Evolutionary conservation across 2,797 vertebrate species (phyloP).

Genomic region (Bucorvus abyssinicus): DNA sequence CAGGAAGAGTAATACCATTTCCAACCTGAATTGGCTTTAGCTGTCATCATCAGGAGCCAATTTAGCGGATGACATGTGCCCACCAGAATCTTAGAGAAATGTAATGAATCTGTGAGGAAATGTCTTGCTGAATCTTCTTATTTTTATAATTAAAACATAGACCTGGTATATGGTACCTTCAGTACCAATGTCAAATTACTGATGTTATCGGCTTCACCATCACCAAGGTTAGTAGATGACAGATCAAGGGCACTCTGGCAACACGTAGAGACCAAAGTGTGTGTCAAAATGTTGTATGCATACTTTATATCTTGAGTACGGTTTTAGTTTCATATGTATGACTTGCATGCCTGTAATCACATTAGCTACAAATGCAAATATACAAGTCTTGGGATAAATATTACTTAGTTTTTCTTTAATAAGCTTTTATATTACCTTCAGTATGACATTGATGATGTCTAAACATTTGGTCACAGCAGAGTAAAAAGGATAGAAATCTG

Average conservation of each 20-base stretch:
- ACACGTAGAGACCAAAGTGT: neutral
- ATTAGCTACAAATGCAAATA: neutral
- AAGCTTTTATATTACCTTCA: neutral
- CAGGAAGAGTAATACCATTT: neutral
- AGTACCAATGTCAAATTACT: neutral
- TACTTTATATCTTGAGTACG: neutral
- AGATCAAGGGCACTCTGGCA: neutral
- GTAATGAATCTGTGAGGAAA: neutral
- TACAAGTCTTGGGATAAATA: neutral
- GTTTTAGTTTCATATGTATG: neutral
- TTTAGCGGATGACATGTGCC: neutral
- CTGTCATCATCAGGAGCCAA: neutral
- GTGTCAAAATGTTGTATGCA: neutral
- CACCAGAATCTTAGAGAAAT: neutral
- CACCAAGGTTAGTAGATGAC: neutral
- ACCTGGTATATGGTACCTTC: neutral
- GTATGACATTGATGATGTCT: neutral
- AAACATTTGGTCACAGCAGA: neutral
- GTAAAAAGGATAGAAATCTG: neutral
- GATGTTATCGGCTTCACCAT: neutral
- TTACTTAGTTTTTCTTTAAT: neutral
- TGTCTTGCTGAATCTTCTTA: neutral
- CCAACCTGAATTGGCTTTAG: neutral
- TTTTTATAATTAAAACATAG: neutral
- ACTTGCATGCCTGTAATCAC: neutral